Percentiles rank a stretch among this genome's conserved stretches.
phyloP scores from a whole-genome alignment of 2,888 invertebrate genomes.

The Caenorhabditis auriculariae region DNA sequence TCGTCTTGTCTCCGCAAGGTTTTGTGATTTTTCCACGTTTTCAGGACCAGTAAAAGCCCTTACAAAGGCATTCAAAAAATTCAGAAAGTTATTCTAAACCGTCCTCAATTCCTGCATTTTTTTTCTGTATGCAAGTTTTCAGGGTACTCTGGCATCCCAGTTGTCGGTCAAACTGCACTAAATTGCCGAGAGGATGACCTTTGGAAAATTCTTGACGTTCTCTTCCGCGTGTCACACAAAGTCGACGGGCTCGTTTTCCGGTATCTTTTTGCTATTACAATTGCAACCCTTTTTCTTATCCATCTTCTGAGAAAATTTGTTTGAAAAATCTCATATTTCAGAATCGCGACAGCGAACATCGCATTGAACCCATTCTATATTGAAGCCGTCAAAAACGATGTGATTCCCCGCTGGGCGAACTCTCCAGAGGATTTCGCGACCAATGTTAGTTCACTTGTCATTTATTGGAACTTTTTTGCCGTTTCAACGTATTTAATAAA shows the following conservation, averaged over 20 bases:
- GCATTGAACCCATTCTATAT: constrained; percentile 30
- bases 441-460: constrained; percentile 12
- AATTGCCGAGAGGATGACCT: constrained; percentile 33
- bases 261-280: constrained; percentile 4
- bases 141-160: constrained; percentile 46
- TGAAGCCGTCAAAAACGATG: constrained; percentile 38
- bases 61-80: neutral
- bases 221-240: constrained; percentile 36
- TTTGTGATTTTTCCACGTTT: neutral
- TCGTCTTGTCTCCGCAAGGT: constrained; percentile 25
- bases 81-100: neutral
- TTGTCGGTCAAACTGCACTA: constrained; percentile 31
- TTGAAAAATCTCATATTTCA: constrained; percentile 12
- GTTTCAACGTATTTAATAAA: too few species aligned
- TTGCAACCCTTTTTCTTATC: neutral
- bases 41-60: neutral
- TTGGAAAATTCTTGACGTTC: constrained; percentile 38
- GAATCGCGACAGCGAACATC: constrained; percentile 35
- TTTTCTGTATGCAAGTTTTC: constrained; percentile 5
- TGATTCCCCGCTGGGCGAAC: constrained; percentile 35
- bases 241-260: constrained; percentile 36
- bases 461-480: too few species aligned
- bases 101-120: neutral
- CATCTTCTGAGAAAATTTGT: neutral
- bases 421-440: constrained; percentile 21